Base-by-base conservation (phyloP, 2,113 vertebrate genomes). In the Okapia johnstoni region DNA sequence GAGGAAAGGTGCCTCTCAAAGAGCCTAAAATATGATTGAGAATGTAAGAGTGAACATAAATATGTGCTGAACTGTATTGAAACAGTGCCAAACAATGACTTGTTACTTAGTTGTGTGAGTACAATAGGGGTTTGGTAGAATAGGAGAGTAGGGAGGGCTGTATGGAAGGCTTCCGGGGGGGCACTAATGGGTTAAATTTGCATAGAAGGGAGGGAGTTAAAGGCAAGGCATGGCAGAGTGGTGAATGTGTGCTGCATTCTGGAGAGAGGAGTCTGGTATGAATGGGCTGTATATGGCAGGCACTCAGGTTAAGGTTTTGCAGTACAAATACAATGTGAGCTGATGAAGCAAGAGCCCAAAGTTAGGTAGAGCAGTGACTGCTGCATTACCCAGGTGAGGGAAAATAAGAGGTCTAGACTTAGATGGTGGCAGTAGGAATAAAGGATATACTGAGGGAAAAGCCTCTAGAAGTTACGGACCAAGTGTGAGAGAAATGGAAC, bases 21-120 rank as follows among this genome's bases (percentile, higher is more conserved):
- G 50, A 94, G 36, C 50, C 97, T 91, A 77, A 7, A 89, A 13
- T 95, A 36, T 83, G 55, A 92, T 46, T 96, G 77, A 94, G 73
- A 92, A 90, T 36, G 40, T 76, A 93, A 87, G 8, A 91, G 58
- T 21, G 73, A 80, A 85, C 48, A 55, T 92, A 94, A 84, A 36
- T 55, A 88, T 40, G 43, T 81, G 40, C 85, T 76, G 11, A 95
- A 90, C 76, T 85, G 3, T 88, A 43, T 2, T 61, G 80, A 95
- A 96, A 94, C 58, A 81, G 6, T 84, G 46, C 43, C 57, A 87
- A 58, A 88, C 70, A 79, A 73, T 57, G 43, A 90, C 15, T 93
- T 94, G 14, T 36, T 79, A 36, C 33, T 96, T 21, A 86, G 13
- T 48, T 92, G 40, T 97, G 57, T 86, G 57, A 89, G 58, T 91